Percentiles rank a stretch among this genome's conserved stretches.
These are phyloP conservation scores for Petrosia ficiformis DNA, from an alignment of 37 sponge, comb jelly and placozoan species.

Conservation along the genomic window DNA sequence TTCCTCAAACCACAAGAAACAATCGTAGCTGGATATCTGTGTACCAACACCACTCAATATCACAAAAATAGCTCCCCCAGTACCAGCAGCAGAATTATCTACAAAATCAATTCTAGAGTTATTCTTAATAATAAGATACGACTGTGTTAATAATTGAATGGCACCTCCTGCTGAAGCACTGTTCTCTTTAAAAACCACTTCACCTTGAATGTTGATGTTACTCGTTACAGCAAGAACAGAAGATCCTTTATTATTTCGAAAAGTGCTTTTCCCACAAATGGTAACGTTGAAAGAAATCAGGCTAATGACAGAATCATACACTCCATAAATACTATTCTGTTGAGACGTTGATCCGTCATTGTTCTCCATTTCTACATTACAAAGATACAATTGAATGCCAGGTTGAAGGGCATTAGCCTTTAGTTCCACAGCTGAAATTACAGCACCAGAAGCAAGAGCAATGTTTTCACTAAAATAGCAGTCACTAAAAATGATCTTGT, in stretches of 20 bases:
- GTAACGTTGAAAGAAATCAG: constrained; percentile 1
- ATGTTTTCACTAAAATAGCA: constrained; percentile 14
- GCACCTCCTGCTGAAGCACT: constrained; percentile 18
- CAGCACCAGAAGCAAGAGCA: not conserved
- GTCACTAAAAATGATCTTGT: constrained; percentile 1
- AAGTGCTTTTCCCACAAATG: not conserved
- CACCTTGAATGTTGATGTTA: not conserved
- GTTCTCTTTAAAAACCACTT: constrained; percentile 7
- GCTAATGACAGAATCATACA: not conserved
- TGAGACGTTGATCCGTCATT: not conserved
- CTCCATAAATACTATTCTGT: not conserved
- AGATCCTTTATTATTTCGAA: not conserved
- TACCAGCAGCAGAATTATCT: constrained; percentile 1
- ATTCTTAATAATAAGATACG: not conserved
- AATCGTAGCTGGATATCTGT: not conserved
- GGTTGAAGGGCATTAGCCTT: not conserved
- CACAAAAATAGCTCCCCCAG: constrained; percentile 29
- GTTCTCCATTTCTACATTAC: not conserved
- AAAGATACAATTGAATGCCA: not conserved
- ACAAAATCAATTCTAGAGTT: not conserved
- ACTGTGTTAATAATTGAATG: not conserved
- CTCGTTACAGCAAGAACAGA: not conserved
- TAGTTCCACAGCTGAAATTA: not conserved
- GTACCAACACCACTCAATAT: not conserved
- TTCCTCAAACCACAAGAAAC: constrained; percentile 9